phyloP scores from a whole-genome alignment of 2,888 invertebrate species.

The Corythucha ciliata region DNA sequence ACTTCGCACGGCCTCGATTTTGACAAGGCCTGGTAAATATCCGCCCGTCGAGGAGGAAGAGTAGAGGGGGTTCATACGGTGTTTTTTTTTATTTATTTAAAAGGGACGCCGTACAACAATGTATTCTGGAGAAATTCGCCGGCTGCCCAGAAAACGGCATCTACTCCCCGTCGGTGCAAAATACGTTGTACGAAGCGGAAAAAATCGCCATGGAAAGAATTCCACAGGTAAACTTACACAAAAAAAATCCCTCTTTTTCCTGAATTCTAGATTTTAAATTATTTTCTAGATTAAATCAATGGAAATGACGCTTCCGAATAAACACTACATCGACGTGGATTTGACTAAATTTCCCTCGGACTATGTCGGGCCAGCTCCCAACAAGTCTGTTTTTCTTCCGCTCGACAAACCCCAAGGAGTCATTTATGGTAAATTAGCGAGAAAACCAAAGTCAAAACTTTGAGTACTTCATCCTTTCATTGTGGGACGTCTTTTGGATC shows the following conservation, averaged over 20 bases:
- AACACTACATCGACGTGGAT: slow-evolving; percentile 68
- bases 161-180: slow-evolving; percentile 68
- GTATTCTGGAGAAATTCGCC: slow-evolving; percentile 64
- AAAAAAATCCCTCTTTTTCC: background rate
- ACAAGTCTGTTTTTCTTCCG: slow-evolving; percentile 63
- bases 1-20: slow-evolving; percentile 56
- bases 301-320: slow-evolving; percentile 71
- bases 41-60: background rate
- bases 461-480: too few relatives aligned
- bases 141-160: slow-evolving; percentile 62
- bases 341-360: slow-evolving; percentile 60
- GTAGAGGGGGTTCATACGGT: too few relatives aligned
- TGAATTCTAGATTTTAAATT: background rate
- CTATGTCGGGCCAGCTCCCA: slow-evolving; percentile 52
- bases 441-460: slow-evolving; percentile 42
- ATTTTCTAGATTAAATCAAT: slow-evolving; percentile 53
- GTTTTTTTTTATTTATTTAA: slow-evolving; percentile 8
- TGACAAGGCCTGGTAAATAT: slow-evolving; percentile 53
- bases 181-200: slow-evolving; percentile 63
- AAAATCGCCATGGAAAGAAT: slow-evolving; percentile 58
- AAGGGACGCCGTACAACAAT: slow-evolving; percentile 53
- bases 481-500: too few relatives aligned
- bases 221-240: slow-evolving; percentile 48
- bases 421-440: slow-evolving; percentile 61
- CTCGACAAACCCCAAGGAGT: slow-evolving; percentile 70